A percentile compares a stretch with the other conserved stretches of the same genome.
Conservation (phyloP, 2,888 invertebrate genomes). For the Drosophila multiciliata region DNA sequence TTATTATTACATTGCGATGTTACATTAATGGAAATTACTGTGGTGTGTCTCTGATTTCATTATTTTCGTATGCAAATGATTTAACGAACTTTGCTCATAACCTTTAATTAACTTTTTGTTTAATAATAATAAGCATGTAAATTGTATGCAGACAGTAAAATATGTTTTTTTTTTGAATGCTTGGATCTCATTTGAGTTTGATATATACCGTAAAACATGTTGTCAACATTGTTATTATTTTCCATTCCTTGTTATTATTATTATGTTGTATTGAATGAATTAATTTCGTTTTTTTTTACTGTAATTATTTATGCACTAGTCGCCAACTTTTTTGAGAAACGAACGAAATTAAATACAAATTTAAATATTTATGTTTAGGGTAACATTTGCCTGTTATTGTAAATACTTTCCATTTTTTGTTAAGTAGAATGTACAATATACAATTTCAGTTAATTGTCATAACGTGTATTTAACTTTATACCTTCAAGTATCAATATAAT, state of each 20-base stretch:
- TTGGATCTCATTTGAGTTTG: slow-evolving; percentile 44
- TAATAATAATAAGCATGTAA: slow-evolving; percentile 61
- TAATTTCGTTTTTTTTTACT: slow-evolving; percentile 13
- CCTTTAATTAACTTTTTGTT: slow-evolving; percentile 47
- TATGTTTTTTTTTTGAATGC: slow-evolving; percentile 44
- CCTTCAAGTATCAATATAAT: slow-evolving; percentile 39
- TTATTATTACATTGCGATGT: slow-evolving; percentile 53
- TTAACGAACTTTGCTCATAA: slow-evolving; percentile 61
- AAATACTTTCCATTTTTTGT: slow-evolving; percentile 64
- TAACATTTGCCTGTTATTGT: slow-evolving; percentile 53
- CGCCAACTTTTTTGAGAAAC: slow-evolving; percentile 65
- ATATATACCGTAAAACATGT: slow-evolving; percentile 60
- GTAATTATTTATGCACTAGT: slow-evolving; percentile 32
- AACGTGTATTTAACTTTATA: slow-evolving; percentile 49
- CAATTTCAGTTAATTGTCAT: slow-evolving; percentile 71
- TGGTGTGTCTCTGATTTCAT: slow-evolving; percentile 25
- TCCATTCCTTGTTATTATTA: slow-evolving; percentile 44
- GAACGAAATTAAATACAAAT: slow-evolving; percentile 56
- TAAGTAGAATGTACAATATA: slow-evolving; percentile 77
- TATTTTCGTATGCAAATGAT: slow-evolving; percentile 54
- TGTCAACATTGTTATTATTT: slow-evolving; percentile 63
- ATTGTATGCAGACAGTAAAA: slow-evolving; percentile 72
- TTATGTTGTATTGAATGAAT: slow-evolving; percentile 14
- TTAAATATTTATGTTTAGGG: slow-evolving; percentile 51
- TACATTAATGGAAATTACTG: slow-evolving; percentile 56